phyloP scores from a whole-genome alignment of 2,797 vertebrate genomes.

The Poeciliopsis gracilis region DNA sequence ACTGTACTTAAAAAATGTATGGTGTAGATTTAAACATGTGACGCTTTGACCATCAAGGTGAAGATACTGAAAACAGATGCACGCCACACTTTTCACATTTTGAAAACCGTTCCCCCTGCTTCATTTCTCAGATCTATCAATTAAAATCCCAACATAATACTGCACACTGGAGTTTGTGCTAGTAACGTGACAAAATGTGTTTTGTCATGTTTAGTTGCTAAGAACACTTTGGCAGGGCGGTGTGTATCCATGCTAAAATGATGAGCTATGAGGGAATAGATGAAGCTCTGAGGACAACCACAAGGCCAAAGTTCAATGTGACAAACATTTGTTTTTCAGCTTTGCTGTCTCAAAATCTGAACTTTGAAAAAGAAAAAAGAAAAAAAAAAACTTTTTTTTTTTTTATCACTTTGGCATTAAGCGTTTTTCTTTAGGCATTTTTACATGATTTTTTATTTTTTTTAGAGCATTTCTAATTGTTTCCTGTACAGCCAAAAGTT shows the following conservation, averaged over 20 bases:
- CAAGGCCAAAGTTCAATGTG: background rate
- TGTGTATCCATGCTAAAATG: background rate
- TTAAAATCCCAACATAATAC: background rate
- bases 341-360: background rate
- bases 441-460: background rate
- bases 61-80: background rate
- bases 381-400: background rate
- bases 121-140: background rate
- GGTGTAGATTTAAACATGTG: background rate
- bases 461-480: background rate
- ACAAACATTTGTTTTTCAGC: background rate
- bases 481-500: background rate
- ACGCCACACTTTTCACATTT: background rate
- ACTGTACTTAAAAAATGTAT: background rate
- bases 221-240: background rate
- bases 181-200: background rate
- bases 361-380: background rate
- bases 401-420: background rate
- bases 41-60: background rate
- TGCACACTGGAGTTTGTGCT: background rate
- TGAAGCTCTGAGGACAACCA: background rate
- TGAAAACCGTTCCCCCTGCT: background rate
- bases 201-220: background rate
- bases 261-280: background rate
- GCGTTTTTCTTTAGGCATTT: background rate